These are phyloP conservation scores for Sycophila texana DNA, from an alignment of 2,888 invertebrate genomes.

Conservation along the genomic window DNA sequence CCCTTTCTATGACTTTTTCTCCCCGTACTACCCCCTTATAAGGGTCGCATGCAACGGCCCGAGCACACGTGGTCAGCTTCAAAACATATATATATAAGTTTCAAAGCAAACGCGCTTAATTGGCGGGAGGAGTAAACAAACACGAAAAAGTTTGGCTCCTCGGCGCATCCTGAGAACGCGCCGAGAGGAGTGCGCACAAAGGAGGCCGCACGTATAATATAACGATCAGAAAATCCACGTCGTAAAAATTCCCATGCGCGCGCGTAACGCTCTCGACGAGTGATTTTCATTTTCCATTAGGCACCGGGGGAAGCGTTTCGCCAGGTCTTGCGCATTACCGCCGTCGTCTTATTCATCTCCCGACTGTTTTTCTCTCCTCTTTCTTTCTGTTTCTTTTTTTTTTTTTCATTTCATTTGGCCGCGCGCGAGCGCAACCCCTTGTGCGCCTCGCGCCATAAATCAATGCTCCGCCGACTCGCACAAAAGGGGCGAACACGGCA, in stretches of 20 bases:
- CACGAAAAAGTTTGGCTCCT: too few species aligned
- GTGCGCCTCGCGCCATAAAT: slow-evolving; percentile 51
- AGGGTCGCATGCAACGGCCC: too few species aligned
- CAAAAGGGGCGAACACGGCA: slow-evolving; percentile 68
- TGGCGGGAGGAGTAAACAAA: too few species aligned
- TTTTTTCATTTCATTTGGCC: not conserved
- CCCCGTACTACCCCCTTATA: not conserved
- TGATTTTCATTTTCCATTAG: slow-evolving; percentile 48
- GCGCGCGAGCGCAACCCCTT: slow-evolving; percentile 35
- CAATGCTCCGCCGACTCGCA: slow-evolving; percentile 54
- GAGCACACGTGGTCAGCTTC: too few species aligned
- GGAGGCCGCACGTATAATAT: not conserved
- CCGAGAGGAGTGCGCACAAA: too few species aligned
- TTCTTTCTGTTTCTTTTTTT: slow-evolving; percentile 22
- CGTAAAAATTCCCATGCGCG: slow-evolving; percentile 37
- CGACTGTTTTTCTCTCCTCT: slow-evolving; percentile 56
- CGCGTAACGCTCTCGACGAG: not conserved
- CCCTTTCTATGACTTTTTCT: too few species aligned
- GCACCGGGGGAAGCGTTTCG: slow-evolving; percentile 11
- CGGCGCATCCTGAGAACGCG: too few species aligned
- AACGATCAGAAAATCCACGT: not conserved
- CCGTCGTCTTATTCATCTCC: slow-evolving; percentile 52
- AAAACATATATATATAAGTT: too few species aligned
- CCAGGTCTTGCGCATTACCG: slow-evolving; percentile 47
- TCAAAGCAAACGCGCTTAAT: too few species aligned